Conservation (phyloP, 2,113 vertebrate genomes). For the Canis aureus region DNA sequence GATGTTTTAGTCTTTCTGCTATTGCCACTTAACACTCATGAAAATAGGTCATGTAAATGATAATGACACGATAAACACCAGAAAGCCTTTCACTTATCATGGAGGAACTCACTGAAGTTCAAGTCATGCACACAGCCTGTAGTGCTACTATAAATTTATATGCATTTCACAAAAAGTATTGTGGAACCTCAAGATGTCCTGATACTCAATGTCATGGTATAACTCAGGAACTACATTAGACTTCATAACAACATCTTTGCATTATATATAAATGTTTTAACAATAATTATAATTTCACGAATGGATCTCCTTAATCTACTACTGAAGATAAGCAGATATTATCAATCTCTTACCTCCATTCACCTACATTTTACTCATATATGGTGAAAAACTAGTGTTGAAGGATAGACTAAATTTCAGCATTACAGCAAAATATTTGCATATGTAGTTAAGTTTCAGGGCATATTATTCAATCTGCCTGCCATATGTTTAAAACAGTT, state of each 20-base stretch:
- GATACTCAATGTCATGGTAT: slow-evolving; percentile 66
- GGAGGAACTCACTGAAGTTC: slow-evolving; percentile 48
- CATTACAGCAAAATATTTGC: slow-evolving; percentile 38
- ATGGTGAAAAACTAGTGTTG: slow-evolving; percentile 15
- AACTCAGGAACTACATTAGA: slow-evolving; percentile 34
- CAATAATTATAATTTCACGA: slow-evolving; percentile 64
- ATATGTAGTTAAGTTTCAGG: slow-evolving; percentile 8
- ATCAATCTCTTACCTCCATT: slow-evolving; percentile 60
- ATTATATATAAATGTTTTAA: slow-evolving; percentile 71
- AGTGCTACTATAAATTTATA: slow-evolving; percentile 49
- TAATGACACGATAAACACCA: background rate
- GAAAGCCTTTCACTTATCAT: slow-evolving; percentile 20
- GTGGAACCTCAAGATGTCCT: slow-evolving; percentile 53
- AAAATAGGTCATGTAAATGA: slow-evolving; percentile 48
- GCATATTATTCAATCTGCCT: background rate
- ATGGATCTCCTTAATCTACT: slow-evolving; percentile 44
- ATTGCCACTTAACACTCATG: slow-evolving; percentile 29
- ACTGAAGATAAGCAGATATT: slow-evolving; percentile 29
- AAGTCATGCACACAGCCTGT: slow-evolving; percentile 35
- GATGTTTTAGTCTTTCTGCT: slow-evolving; percentile 18
- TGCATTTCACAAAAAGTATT: slow-evolving; percentile 64
- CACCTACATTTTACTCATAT: slow-evolving; percentile 43
- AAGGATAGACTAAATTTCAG: background rate
- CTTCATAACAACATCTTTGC: slow-evolving; percentile 39
- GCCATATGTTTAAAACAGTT: slow-evolving; percentile 20